A percentile compares a stretch with the other conserved stretches of the same genome.
Evolutionary conservation across 2,888 invertebrate genomes (phyloP).

Genomic region (Ichneumoninae sp.): DNA sequence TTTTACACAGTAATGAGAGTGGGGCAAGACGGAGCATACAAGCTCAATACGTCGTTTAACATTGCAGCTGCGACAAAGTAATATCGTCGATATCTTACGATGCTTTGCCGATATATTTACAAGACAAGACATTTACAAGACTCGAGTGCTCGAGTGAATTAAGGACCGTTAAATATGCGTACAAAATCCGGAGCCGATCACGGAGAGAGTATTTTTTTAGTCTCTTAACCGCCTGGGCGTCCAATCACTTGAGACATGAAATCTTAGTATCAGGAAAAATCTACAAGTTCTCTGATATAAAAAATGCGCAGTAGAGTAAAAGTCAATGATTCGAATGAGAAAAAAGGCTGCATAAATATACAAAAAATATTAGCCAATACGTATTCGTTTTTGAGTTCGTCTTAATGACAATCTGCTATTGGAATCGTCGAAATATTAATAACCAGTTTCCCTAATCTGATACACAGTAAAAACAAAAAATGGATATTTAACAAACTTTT

Average conservation of each 20-base stretch:
- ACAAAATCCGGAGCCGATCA: too few relatives aligned
- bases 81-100: neutral
- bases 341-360: neutral
- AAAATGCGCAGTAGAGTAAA: neutral
- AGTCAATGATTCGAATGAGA: too few relatives aligned
- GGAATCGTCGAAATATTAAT: neutral
- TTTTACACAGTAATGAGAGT: neutral
- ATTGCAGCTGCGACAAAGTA: neutral
- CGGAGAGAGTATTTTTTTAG: too few relatives aligned
- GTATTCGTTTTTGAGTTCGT: neutral
- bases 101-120: too few relatives aligned
- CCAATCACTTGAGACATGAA: too few relatives aligned
- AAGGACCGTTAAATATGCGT: too few relatives aligned
- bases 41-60: neutral
- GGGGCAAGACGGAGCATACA: constrained; percentile 3
- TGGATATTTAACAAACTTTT: too few relatives aligned
- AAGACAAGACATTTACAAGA: too few relatives aligned
- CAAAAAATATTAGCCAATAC: neutral
- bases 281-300: neutral
- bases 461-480: too few relatives aligned
- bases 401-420: neutral
- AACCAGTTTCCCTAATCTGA: neutral
- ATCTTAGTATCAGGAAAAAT: too few relatives aligned
- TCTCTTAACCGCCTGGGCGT: too few relatives aligned
- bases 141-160: too few relatives aligned